Evolutionary conservation across 2,797 vertebrate genomes (phyloP).

Genomic region (Acomys russatus): DNA sequence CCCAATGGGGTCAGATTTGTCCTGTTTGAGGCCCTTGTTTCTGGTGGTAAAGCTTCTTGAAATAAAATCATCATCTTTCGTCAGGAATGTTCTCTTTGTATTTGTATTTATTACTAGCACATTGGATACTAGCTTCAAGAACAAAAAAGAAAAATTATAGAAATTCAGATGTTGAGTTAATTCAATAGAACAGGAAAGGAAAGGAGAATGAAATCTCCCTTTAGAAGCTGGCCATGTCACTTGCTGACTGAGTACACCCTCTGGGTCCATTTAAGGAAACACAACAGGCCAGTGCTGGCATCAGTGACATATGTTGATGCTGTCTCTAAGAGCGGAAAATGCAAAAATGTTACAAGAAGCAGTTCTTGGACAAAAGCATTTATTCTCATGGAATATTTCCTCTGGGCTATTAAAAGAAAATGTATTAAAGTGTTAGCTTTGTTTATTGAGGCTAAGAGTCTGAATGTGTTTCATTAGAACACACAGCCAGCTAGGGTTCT

Average conservation of each 20-base stretch:
- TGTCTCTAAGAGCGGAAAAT: conserved; percentile 52
- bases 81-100: conserved; percentile 1
- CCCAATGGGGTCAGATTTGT: neutral
- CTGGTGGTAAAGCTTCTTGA: neutral
- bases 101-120: neutral
- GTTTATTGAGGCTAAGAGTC: conserved; percentile 22
- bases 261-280: conserved; percentile 58
- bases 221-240: conserved; percentile 57
- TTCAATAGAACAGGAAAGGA: conserved; percentile 39
- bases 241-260: conserved; percentile 57
- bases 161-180: conserved; percentile 50
- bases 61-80: neutral
- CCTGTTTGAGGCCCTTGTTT: neutral
- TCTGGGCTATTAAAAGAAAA: conserved; percentile 32
- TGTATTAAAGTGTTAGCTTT: conserved; percentile 11
- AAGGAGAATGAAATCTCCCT: conserved; percentile 48
- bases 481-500: neutral
- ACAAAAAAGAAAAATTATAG: conserved; percentile 59
- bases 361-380: conserved; percentile 35
- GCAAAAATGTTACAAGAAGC: conserved; percentile 66
- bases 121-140: conserved; percentile 9
- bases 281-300: conserved; percentile 9
- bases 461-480: neutral
- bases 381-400: conserved; percentile 50
- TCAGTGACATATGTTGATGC: neutral